These are phyloP conservation scores for Rhamnusium bicolor DNA, from an alignment of 2,888 invertebrate genomes.

Conservation along the genomic window DNA sequence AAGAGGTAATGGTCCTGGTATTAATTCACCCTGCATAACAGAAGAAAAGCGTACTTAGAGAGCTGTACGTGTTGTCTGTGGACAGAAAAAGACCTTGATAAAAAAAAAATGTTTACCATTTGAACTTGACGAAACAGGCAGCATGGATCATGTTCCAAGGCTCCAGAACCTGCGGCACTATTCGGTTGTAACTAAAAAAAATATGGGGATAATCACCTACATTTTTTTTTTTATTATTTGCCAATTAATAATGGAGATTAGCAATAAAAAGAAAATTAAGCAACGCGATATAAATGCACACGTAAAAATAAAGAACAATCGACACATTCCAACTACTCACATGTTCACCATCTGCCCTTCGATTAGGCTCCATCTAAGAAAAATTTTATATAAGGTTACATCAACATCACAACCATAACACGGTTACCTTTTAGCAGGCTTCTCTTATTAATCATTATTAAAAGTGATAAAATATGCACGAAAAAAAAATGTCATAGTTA, in stretches of 20 bases:
- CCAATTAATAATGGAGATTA: constrained; percentile 21
- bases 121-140: constrained; percentile 85
- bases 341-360: constrained; percentile 86
- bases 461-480: too few species aligned
- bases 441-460: too few species aligned
- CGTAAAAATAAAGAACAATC: constrained; percentile 46
- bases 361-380: constrained; percentile 87
- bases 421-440: neutral
- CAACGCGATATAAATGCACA: constrained; percentile 42
- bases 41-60: neutral
- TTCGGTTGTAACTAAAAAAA: constrained; percentile 88
- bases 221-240: neutral
- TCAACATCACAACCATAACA: constrained; percentile 17
- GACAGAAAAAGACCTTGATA: too few species aligned
- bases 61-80: neutral
- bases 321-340: constrained; percentile 75
- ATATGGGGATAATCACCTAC: constrained; percentile 24
- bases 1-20: constrained; percentile 89
- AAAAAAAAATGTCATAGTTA: too few species aligned
- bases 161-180: constrained; percentile 96
- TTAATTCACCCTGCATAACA: constrained; percentile 73
- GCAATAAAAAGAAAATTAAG: constrained; percentile 39
- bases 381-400: constrained; percentile 51
- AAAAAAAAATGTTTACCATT: constrained; percentile 65
- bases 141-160: constrained; percentile 96